Evolutionary conservation across 1,140 invertebrate species (phyloP).

Genomic region (Chrysoperla carnea): DNA sequence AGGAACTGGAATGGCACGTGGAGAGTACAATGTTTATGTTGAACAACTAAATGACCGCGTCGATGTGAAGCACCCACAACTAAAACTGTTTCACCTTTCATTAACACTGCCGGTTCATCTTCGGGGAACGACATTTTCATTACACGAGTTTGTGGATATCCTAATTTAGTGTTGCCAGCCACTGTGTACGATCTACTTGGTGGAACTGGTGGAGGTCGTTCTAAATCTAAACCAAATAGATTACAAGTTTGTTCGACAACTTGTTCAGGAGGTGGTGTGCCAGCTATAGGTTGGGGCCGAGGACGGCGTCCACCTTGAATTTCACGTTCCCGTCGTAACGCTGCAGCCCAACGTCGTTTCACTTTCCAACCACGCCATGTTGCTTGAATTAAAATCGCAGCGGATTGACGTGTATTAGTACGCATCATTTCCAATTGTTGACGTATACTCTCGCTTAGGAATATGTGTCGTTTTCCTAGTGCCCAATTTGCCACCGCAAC

Average conservation of each 20-base stretch:
- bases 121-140: constrained; percentile 79
- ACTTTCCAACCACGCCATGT: constrained; percentile 66
- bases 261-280: constrained; percentile 61
- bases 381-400: constrained; percentile 60
- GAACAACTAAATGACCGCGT: constrained; percentile 66
- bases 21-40: constrained; percentile 59
- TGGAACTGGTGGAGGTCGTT: constrained; percentile 76
- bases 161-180: constrained; percentile 76
- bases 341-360: constrained; percentile 46
- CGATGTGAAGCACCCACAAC: constrained; percentile 64
- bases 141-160: constrained; percentile 78
- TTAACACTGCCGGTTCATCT: constrained; percentile 34
- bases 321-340: constrained; percentile 28
- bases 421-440: constrained; percentile 73
- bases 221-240: constrained; percentile 75
- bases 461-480: constrained; percentile 83
- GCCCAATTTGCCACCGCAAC: constrained; percentile 63
- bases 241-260: constrained; percentile 79
- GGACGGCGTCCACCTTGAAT: constrained; percentile 31
- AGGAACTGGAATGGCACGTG: constrained; percentile 80
- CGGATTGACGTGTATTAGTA: constrained; percentile 53
- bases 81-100: constrained; percentile 66
- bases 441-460: constrained; percentile 82
- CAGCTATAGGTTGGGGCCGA: constrained; percentile 74
- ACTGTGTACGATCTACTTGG: constrained; percentile 80